Evolutionary conservation across 2,888 invertebrate genomes (phyloP), one percentile per base, ranked within the genome.

Genomic region (Dynastes grantii): DNA sequence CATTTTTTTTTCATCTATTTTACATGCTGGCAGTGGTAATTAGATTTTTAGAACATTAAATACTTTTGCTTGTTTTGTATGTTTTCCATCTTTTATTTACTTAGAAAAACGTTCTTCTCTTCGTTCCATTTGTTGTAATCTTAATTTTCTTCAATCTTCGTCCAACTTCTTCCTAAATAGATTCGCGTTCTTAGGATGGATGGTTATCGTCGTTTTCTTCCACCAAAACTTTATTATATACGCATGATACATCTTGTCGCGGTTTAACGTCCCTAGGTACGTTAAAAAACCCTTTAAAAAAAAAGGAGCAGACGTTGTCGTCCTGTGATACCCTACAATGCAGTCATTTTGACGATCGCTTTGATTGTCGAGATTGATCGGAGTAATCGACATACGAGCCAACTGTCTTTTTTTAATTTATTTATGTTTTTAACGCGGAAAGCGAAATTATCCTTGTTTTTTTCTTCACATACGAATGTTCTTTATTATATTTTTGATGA

Each of bases 21-120:
- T 84, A 85, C 85, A 85, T 85, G 84, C 83, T 87, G 87, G 87
- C 87, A 87, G 87, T 87, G 83, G 85, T 86, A 84, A 84, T 85
- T 86, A 86, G 85, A 85, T 85, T 86, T 45, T 87, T 86, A 84
- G 83, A 84, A 84, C 83, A 84, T 84, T 84, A 84, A 82, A 83
- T 82, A 81, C 45, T 61, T 73, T 73, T 75, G 61, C 61, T 45
- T 75, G 73, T 63, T 61, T 75, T 75, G 61, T 61, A 40, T 75
- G 29, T 32, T 61, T 73, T 22, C 45, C 45, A 45, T 45, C 37
- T 61, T 45, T 40, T 37, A 75, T 45, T 68, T 51, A 49, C 27
- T 63, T 82, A 83, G 82, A 82, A 81, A 82, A 82, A 80, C 81
- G 80, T 78, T 45, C 45, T 22, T 67, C 27, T 45, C 49, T 75